Base-by-base conservation (phyloP, 92 coral and sea anemone species). In the Phenganax stokvisi region DNA sequence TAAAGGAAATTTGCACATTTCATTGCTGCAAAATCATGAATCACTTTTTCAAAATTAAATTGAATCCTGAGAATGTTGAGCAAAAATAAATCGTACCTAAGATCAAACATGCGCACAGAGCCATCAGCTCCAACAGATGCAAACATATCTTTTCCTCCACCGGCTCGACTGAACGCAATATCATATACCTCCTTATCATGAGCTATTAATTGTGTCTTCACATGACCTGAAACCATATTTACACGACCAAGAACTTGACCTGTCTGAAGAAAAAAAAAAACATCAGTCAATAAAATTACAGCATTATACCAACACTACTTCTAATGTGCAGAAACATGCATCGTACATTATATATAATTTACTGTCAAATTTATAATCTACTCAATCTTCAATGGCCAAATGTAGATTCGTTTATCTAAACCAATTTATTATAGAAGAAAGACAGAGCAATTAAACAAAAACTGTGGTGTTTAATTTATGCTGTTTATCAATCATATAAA, bases 61-160 rank as follows among this genome's bases (percentile, higher is more conserved):
- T 20, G 25, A 20, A 20, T 20, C 25, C 25, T 20, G 25, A 55
- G 15, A 58, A 56, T 56, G 6, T 37, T 5, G 16, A 10, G 17
- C 25, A 10, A 12, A 7, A n/a, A 20, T 20, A 11, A 12, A 29
- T 57, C 44, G 11, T 69, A 94, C 98, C 98, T 88, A 62, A 94
- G 87, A 82, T 94, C 97, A 88, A 94, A 94, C 98, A 94, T 94
- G 52, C 98, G 90, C 47, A 94, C 98, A 47, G 98, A 94, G 7
- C 98, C 98, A 88, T 94, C 98, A 62, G 98, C 98, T 27, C 98
- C 98, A 44, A 94, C 98, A 16, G 98, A 94, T 0, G 98, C 98
- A 92, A 94, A 94, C 97, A 94, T 92, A 77, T 94, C 97, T 57
- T 93, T 84, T 62, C 98, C 97, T 0, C 97, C 97, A 31, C 98